phyloP scores from a whole-genome alignment of 2,797 vertebrate genomes.

The Karalla daura region DNA sequence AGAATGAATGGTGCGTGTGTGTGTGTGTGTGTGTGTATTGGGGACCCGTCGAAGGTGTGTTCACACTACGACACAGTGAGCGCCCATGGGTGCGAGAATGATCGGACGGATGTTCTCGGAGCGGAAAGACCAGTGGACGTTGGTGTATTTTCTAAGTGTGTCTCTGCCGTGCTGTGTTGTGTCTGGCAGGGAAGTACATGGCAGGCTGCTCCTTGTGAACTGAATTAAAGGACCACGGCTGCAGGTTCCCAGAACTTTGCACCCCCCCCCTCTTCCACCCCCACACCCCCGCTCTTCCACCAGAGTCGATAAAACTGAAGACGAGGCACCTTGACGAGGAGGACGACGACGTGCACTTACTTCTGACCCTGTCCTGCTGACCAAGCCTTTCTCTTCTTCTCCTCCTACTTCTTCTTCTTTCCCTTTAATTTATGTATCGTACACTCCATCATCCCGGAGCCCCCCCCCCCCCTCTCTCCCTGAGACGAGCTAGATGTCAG shows the following conservation, averaged over 20 bases:
- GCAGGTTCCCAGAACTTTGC: constrained; percentile 53
- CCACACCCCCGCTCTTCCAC: too few species aligned
- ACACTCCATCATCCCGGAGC: constrained; percentile 22
- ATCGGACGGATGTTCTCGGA: too few species aligned
- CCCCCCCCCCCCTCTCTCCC: constrained; percentile 53
- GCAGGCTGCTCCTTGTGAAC: constrained; percentile 83
- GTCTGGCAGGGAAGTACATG: constrained; percentile 85
- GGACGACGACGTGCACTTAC: constrained; percentile 63
- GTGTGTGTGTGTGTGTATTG: too few species aligned
- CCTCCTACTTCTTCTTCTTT: constrained; percentile 44
- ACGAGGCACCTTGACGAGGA: constrained; percentile 9
- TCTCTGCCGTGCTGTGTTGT: background rate
- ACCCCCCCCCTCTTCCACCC: too few species aligned
- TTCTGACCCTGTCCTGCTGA: constrained; percentile 61
- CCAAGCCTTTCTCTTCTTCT: too few species aligned
- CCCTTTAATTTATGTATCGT: constrained; percentile 49
- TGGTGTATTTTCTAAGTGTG: background rate
- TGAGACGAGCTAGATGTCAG: constrained; percentile 54
- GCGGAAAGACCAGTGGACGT: too few species aligned
- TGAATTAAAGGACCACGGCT: background rate
- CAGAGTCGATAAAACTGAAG: background rate
- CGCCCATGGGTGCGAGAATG: too few species aligned
- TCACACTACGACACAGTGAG: too few species aligned
- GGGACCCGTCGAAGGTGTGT: too few species aligned
- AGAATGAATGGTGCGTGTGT: too few species aligned